Conservation (phyloP, 2,113 vertebrate genomes). For the Arizona elegans region DNA sequence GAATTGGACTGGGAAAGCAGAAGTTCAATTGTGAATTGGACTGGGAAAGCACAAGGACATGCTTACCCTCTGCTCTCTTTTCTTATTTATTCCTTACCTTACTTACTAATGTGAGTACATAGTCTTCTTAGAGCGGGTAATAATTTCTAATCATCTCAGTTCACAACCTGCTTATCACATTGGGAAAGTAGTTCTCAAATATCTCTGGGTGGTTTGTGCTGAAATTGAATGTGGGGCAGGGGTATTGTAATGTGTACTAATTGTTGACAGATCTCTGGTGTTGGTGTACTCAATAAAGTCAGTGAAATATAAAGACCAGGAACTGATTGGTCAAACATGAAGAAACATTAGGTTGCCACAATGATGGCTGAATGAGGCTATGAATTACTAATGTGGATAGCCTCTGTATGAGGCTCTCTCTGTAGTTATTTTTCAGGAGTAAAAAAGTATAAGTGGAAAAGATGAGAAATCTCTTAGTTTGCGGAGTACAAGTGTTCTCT, state of each 20-base stretch:
- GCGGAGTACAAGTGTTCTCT: neutral
- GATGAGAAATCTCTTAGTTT: neutral
- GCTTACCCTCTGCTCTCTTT: neutral
- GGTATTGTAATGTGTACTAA: neutral
- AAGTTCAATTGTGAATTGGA: no score
- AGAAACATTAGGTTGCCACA: neutral
- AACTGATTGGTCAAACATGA: neutral
- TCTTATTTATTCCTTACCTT: neutral
- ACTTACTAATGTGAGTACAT: neutral
- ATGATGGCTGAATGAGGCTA: neutral
- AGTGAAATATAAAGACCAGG: neutral
- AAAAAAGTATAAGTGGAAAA: neutral
- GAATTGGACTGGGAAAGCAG: no score
- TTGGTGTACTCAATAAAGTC: neutral
- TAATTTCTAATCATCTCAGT: neutral
- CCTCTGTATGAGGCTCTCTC: neutral
- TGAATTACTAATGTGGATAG: neutral
- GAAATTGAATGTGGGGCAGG: neutral
- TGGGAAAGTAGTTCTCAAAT: neutral
- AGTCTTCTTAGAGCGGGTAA: neutral
- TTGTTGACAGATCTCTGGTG: neutral
- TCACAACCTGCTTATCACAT: neutral
- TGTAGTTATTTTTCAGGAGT: neutral
- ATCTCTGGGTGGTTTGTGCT: neutral
- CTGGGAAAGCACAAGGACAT: neutral